phyloP scores from a whole-genome alignment of 2,797 vertebrate species.

The Poliocrania exsul region DNA sequence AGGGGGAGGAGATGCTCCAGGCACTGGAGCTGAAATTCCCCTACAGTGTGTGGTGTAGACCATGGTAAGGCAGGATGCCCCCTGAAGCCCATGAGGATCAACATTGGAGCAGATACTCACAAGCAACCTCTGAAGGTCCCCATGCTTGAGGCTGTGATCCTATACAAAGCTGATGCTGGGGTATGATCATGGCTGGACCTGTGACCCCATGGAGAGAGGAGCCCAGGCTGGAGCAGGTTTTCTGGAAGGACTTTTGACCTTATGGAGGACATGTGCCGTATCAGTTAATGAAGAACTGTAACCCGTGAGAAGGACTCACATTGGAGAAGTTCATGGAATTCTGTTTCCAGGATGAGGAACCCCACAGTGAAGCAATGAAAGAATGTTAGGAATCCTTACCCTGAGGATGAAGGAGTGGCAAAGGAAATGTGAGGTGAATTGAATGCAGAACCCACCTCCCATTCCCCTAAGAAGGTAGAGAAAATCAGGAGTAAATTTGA shows the following conservation, averaged over 20 bases:
- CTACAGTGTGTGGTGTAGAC: background rate
- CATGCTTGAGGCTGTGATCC: fast-evolving
- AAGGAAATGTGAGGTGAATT: background rate
- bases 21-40: fast-evolving
- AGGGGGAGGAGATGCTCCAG: background rate
- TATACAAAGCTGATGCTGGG: background rate
- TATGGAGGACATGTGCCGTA: background rate
- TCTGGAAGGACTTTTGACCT: background rate
- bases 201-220: background rate
- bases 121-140: background rate
- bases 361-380: background rate
- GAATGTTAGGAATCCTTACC: background rate
- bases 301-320: background rate
- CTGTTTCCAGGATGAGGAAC: background rate
- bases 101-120: background rate
- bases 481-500: background rate
- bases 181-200: background rate
- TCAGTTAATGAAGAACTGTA: background rate
- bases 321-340: background rate
- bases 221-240: background rate
- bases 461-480: background rate
- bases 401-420: no score
- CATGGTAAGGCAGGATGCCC: background rate
- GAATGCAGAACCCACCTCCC: background rate
- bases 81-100: background rate